These are phyloP conservation scores for Pipa parva DNA, from an alignment of 2,113 vertebrate genomes.

Conservation along the genomic window DNA sequence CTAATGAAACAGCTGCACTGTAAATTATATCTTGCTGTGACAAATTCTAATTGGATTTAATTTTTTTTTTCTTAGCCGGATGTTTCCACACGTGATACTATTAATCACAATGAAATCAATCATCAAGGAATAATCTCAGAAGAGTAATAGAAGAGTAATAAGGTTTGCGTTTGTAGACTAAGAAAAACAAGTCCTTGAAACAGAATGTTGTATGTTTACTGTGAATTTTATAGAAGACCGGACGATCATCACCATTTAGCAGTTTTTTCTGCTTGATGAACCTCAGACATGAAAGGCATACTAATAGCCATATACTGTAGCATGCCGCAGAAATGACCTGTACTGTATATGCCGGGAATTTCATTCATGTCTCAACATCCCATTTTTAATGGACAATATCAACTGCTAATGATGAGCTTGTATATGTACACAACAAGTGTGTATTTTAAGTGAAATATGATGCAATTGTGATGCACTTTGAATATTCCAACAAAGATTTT, in stretches of 20 bases:
- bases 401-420: too few species aligned
- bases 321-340: too few species aligned
- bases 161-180: conserved; percentile 1
- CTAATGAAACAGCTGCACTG: conserved; percentile 57
- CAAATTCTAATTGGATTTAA: conserved; percentile 41
- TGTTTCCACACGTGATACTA: conserved; percentile 31
- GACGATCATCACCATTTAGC: too few species aligned
- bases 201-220: background rate
- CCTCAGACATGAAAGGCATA: background rate
- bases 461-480: too few species aligned
- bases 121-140: conserved; percentile 24
- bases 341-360: too few species aligned
- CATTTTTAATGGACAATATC: too few species aligned
- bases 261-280: too few species aligned
- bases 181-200: conserved; percentile 9
- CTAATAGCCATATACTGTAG: background rate
- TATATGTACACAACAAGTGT: too few species aligned
- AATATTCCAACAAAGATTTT: too few species aligned
- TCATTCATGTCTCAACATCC: too few species aligned
- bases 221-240: too few species aligned
- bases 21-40: conserved; percentile 55
- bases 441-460: too few species aligned
- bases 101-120: conserved; percentile 35
- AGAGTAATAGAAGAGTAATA: background rate
- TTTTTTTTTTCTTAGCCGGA: conserved; percentile 11